phyloP scores from a whole-genome alignment of 2,113 vertebrate species.

The Anseranas semipalmata region DNA sequence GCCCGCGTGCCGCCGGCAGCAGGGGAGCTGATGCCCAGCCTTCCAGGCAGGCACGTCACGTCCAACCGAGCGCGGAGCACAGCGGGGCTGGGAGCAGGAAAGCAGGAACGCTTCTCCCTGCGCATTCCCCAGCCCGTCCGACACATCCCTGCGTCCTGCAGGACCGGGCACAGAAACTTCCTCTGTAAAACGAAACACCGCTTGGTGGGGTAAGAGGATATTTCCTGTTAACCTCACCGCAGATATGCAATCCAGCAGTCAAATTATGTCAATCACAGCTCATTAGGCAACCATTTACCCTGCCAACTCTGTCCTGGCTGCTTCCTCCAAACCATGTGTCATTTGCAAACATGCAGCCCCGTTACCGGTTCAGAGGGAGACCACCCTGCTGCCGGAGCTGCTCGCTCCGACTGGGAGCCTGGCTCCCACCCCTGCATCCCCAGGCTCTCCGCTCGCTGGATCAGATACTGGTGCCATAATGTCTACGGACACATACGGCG shows the following conservation, averaged over 20 bases:
- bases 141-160: not conserved
- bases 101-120: not conserved
- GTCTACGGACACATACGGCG: rapidly evolving
- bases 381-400: not conserved
- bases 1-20: rapidly evolving
- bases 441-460: rapidly evolving
- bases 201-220: conserved; percentile 20
- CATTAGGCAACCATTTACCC: conserved; percentile 27
- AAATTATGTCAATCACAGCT: conserved; percentile 59
- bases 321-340: not conserved
- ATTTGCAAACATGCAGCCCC: not conserved
- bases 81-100: rapidly evolving
- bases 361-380: not conserved
- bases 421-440: rapidly evolving
- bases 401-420: not conserved
- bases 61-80: rapidly evolving
- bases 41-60: not conserved
- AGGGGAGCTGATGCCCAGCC: not conserved
- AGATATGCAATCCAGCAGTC: conserved; percentile 18
- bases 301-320: conserved; percentile 17
- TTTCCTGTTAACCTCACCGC: conserved; percentile 14
- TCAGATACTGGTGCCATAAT: rapidly evolving
- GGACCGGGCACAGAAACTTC: not conserved
- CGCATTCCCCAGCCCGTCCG: not conserved
- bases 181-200: not conserved